Evolutionary conservation across 2,888 invertebrate genomes (phyloP).

Genomic region (Amblyjoppa fuscipennis): DNA sequence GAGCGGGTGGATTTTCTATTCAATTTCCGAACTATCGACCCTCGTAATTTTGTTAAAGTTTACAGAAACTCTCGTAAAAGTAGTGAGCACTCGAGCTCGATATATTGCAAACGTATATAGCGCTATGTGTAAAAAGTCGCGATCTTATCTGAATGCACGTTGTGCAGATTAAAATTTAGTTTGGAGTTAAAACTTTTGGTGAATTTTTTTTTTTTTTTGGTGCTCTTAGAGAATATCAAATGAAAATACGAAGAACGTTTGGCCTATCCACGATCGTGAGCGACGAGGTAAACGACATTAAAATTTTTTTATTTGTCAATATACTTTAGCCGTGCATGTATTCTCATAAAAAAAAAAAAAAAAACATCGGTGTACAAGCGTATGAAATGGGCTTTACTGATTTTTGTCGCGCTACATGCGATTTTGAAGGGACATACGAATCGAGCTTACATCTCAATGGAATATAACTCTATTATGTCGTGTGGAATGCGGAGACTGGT

Average conservation of each 20-base stretch:
- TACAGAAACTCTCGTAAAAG: slow-evolving; percentile 31
- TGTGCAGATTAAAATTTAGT: background rate
- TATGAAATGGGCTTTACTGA: too few species aligned
- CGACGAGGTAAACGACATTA: too few species aligned
- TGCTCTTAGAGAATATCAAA: background rate
- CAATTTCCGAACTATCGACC: slow-evolving; percentile 64
- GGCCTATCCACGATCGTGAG: background rate
- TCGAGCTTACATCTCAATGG: background rate
- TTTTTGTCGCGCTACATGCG: too few species aligned
- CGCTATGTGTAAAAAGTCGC: slow-evolving; percentile 13
- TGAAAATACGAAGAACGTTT: slow-evolving; percentile 11
- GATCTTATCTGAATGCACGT: slow-evolving; percentile 19
- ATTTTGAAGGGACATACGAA: background rate
- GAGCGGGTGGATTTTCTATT: slow-evolving; percentile 54
- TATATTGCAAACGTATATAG: slow-evolving; percentile 13
- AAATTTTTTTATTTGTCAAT: too few species aligned
- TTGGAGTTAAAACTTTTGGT: background rate
- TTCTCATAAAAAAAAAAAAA: too few species aligned
- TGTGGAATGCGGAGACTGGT: background rate
- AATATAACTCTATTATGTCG: background rate
- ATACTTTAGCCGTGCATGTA: too few species aligned
- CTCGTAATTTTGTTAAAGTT: slow-evolving; percentile 58
- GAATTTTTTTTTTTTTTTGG: background rate
- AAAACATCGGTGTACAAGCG: too few species aligned
- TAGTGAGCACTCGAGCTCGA: slow-evolving; percentile 1